These are phyloP conservation scores for Ceuthmochares aereus DNA, from an alignment of 2,113 vertebrate genomes.

Conservation along the genomic window DNA sequence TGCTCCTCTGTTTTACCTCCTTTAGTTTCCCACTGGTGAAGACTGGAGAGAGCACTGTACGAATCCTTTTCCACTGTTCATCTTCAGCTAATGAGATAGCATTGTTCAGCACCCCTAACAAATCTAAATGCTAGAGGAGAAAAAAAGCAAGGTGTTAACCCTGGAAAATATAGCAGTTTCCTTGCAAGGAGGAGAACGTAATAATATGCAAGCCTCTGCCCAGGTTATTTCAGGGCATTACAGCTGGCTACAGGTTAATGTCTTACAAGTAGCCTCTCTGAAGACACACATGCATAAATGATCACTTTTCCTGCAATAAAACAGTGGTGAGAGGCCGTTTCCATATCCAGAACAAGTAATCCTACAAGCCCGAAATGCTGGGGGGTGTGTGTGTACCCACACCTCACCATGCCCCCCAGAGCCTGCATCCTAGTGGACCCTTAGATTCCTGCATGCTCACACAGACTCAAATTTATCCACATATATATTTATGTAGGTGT, in stretches of 20 bases:
- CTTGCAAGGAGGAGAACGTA: neutral
- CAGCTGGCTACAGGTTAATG: neutral
- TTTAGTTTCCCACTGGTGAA: constrained; percentile 88
- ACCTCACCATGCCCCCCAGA: accelerated
- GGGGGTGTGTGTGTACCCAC: accelerated
- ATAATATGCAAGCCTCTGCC: neutral
- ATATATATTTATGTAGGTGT: accelerated
- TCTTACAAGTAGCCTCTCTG: neutral
- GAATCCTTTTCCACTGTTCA: constrained; percentile 83
- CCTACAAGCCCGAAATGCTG: neutral
- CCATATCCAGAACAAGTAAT: neutral
- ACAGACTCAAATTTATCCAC: neutral
- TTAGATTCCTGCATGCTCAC: neutral
- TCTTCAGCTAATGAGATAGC: constrained; percentile 72
- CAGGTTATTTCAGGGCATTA: neutral
- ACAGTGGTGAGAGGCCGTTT: neutral
- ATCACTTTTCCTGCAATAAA: neutral
- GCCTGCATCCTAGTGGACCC: neutral
- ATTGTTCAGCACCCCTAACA: constrained; percentile 52
- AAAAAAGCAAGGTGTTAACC: neutral
- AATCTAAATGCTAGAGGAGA: neutral
- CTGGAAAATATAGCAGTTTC: neutral
- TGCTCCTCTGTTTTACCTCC: constrained; percentile 73
- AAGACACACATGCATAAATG: neutral
- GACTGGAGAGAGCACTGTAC: constrained; percentile 81